Conservation (phyloP, 2,888 invertebrate genomes). For the Drosophila prolongata region DNA sequence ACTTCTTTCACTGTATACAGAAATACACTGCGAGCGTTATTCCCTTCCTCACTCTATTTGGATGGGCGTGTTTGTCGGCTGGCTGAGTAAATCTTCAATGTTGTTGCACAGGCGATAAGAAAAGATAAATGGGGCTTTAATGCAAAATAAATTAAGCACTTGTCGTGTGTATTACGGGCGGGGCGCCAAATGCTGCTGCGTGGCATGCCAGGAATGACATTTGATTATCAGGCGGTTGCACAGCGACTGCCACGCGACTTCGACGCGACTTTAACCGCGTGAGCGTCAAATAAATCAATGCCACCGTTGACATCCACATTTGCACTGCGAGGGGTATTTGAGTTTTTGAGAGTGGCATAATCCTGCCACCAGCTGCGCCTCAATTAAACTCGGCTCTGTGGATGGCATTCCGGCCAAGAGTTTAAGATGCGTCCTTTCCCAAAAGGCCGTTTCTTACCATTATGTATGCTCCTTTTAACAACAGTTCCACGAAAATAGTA, state of each 20-base stretch:
- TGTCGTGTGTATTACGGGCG: constrained; percentile 67
- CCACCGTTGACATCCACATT: constrained; percentile 47
- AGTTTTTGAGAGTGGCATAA: constrained; percentile 50
- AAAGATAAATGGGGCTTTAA: constrained; percentile 78
- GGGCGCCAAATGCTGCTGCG: constrained; percentile 5
- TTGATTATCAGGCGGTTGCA: constrained; percentile 75
- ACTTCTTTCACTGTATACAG: background rate
- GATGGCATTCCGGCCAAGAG: constrained; percentile 8
- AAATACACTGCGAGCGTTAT: constrained; percentile 9
- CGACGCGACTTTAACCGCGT: constrained; percentile 50
- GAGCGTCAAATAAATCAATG: constrained; percentile 68
- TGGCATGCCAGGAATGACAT: constrained; percentile 74
- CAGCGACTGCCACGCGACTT: constrained; percentile 55
- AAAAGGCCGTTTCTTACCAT: constrained; percentile 15
- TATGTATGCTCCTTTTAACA: constrained; percentile 43
- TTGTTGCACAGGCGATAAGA: constrained; percentile 77
- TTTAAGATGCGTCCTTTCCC: constrained; percentile 23
- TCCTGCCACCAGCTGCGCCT: constrained; percentile 61
- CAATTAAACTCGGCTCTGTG: constrained; percentile 69
- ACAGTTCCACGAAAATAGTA: background rate
- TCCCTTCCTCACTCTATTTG: constrained; percentile 1
- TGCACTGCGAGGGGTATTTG: constrained; percentile 2
- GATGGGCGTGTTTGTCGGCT: constrained; percentile 31
- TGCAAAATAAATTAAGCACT: constrained; percentile 80
- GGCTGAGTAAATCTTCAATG: constrained; percentile 75